These are phyloP conservation scores for Eolophus roseicapilla DNA, from an alignment of 2,113 vertebrate species.

Conservation along the genomic window DNA sequence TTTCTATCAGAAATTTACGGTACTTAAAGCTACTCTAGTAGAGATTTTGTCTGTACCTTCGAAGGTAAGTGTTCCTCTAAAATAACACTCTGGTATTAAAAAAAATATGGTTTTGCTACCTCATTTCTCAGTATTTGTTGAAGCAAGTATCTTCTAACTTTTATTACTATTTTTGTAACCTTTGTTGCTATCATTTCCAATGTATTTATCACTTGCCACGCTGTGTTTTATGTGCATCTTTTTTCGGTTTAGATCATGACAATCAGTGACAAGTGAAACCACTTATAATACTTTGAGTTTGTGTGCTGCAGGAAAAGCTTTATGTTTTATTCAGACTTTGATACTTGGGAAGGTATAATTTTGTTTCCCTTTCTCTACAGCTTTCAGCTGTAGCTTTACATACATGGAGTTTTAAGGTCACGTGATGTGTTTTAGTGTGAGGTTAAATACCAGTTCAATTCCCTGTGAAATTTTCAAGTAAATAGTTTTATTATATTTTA, in stretches of 20 bases:
- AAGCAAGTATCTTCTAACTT: neutral
- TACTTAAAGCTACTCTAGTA: neutral
- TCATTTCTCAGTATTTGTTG: neutral
- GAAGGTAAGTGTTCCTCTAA: neutral
- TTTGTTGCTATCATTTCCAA: neutral
- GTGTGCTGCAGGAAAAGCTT: neutral
- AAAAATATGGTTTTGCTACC: neutral
- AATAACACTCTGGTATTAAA: neutral
- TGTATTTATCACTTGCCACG: rapidly evolving
- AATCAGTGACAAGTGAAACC: neutral
- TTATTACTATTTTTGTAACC: neutral
- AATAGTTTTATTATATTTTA: constrained; percentile 64
- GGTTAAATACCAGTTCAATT: neutral
- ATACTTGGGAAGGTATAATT: neutral
- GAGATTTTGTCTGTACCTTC: neutral
- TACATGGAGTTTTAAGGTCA: neutral
- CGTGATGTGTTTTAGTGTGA: neutral
- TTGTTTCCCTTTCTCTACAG: neutral
- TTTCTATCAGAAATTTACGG: neutral
- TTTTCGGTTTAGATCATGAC: neutral
- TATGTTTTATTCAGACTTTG: neutral
- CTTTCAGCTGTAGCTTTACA: neutral
- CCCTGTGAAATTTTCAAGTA: constrained; percentile 15
- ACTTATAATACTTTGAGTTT: neutral
- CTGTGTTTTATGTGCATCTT: neutral